These are phyloP conservation scores for Drosophila kikkawai DNA, from an alignment of 1,140 invertebrate species.

Conservation along the genomic window DNA sequence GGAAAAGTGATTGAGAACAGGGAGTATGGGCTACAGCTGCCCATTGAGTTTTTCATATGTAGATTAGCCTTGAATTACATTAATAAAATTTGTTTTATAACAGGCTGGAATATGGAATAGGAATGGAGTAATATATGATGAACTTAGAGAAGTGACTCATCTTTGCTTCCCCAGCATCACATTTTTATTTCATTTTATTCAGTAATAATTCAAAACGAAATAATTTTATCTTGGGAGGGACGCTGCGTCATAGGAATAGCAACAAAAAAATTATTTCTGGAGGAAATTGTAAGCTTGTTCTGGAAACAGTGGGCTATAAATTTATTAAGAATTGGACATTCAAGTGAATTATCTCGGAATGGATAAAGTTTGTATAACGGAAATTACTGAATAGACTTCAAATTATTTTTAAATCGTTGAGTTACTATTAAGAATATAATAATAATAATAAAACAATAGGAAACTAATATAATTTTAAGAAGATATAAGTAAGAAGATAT, in stretches of 20 bases:
- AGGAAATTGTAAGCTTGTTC: slow-evolving; percentile 24
- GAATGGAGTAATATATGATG: not conserved
- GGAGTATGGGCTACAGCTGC: slow-evolving; percentile 8
- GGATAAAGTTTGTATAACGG: too few species aligned
- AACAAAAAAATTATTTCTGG: slow-evolving; percentile 7
- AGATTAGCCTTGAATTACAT: slow-evolving; percentile 60
- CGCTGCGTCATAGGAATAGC: not conserved
- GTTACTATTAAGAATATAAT: too few species aligned
- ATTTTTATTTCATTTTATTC: slow-evolving; percentile 60
- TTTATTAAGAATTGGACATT: not conserved
- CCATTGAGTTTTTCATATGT: slow-evolving; percentile 56
- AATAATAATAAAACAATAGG: too few species aligned
- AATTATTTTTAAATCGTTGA: too few species aligned
- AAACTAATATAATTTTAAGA: too few species aligned
- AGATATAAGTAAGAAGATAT: too few species aligned
- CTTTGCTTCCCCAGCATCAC: slow-evolving; percentile 10
- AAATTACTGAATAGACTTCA: too few species aligned
- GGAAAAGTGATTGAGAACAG: not conserved
- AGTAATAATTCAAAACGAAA: slow-evolving; percentile 23
- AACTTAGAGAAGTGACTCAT: slow-evolving; percentile 1
- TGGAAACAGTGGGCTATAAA: not conserved
- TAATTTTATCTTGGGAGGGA: not conserved
- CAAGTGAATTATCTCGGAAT: too few species aligned
- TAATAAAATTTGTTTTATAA: slow-evolving; percentile 53
- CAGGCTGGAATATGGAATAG: slow-evolving; percentile 25